phyloP scores from a whole-genome alignment of 2,113 vertebrate species.

The Triplophysa dalaica region DNA sequence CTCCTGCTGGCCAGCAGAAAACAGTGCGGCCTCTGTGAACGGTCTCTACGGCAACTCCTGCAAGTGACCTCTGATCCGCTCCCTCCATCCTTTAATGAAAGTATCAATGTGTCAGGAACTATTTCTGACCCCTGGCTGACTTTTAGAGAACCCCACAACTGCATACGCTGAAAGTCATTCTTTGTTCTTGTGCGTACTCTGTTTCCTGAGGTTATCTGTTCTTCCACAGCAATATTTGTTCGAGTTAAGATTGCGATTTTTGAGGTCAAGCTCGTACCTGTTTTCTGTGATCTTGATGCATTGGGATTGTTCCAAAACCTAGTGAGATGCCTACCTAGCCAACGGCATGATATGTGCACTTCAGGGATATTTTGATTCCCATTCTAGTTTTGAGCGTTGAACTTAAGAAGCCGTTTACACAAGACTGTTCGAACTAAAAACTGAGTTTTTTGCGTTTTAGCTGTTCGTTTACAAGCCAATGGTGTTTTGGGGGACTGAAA shows the following conservation, averaged over 20 bases:
- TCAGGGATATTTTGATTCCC: too few species aligned
- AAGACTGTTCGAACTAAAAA: too few species aligned
- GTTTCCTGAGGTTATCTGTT: slow-evolving; percentile 1
- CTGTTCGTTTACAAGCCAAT: too few species aligned
- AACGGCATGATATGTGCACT: too few species aligned
- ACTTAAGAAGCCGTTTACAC: too few species aligned
- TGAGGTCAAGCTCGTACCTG: not conserved
- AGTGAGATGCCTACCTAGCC: not conserved
- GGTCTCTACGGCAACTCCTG: slow-evolving; percentile 56
- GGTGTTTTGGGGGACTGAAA: too few species aligned
- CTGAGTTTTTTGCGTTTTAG: too few species aligned
- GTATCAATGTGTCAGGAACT: slow-evolving; percentile 39
- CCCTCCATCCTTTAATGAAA: slow-evolving; percentile 22
- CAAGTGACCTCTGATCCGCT: slow-evolving; percentile 3
- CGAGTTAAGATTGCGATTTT: not conserved
- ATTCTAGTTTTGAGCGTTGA: too few species aligned
- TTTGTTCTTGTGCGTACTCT: slow-evolving; percentile 23
- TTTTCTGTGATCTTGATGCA: not conserved
- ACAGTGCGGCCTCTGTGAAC: slow-evolving; percentile 72
- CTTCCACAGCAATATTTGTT: slow-evolving; percentile 22
- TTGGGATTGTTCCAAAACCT: too few species aligned
- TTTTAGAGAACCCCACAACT: not conserved
- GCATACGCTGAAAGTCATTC: not conserved
- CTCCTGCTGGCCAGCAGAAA: slow-evolving; percentile 58
- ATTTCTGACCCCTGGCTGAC: slow-evolving; percentile 35